Evolutionary conservation across 2,797 vertebrate genomes (phyloP).

Genomic region (Hyperoplus immaculatus): DNA sequence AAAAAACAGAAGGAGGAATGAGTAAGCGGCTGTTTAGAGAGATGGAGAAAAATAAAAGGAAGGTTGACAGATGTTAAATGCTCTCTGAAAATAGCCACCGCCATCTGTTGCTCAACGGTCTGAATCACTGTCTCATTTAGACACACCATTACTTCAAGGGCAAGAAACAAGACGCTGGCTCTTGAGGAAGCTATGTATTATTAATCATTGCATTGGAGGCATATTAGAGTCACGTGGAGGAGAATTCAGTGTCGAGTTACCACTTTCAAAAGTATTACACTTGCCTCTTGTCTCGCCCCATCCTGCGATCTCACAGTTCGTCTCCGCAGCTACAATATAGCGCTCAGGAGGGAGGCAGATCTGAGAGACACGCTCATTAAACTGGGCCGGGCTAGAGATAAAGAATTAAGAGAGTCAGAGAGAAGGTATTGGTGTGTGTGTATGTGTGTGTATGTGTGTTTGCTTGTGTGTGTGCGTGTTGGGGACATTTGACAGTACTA

Average conservation of each 20-base stretch:
- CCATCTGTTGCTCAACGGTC: conserved; percentile 58
- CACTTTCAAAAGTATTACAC: conserved; percentile 41
- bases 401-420: conserved; percentile 28
- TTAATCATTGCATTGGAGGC: conserved; percentile 17
- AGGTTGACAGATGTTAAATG: conserved; percentile 54
- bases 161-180: conserved; percentile 45
- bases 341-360: conserved; percentile 96
- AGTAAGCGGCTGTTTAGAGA: conserved; percentile 31
- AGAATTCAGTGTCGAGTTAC: conserved; percentile 3
- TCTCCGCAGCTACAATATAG: conserved; percentile 90
- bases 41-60: conserved; percentile 19
- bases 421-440: conserved; percentile 9
- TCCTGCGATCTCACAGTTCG: conserved; percentile 93
- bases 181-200: conserved; percentile 25
- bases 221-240: conserved; percentile 16
- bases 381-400: conserved; percentile 84
- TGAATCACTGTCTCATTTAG: conserved; percentile 45
- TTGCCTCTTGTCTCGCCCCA: conserved; percentile 96
- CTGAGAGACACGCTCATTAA: conserved; percentile 91
- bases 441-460: neutral
- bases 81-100: conserved; percentile 51
- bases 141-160: conserved; percentile 50
- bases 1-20: conserved; percentile 10
- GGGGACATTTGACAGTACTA: conserved; percentile 74
- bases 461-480: neutral